A percentile compares a stretch with the other conserved stretches of the same genome.
Conservation (phyloP, 2,888 invertebrate genomes). For the Oscheius sp. region DNA sequence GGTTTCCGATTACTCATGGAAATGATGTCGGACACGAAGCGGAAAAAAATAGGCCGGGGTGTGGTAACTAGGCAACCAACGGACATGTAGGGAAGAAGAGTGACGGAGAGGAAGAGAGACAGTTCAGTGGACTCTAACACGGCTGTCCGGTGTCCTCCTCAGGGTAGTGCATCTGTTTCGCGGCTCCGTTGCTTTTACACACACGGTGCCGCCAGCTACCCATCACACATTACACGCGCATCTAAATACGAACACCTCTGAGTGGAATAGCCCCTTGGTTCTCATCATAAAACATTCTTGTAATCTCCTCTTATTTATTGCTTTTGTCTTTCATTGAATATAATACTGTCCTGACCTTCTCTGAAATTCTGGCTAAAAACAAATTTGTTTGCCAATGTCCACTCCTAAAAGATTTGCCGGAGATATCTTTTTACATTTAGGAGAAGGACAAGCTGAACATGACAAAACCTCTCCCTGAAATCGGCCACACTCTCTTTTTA, state of each 20-base stretch:
- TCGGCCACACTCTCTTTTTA: background rate
- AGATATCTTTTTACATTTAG: constrained; percentile 25
- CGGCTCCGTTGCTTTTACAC: constrained; percentile 36
- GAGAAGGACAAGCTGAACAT: background rate
- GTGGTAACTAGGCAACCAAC: background rate
- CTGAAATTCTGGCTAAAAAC: background rate
- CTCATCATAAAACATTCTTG: too few relatives aligned
- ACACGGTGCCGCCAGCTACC: constrained; percentile 36
- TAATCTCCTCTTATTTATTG: background rate
- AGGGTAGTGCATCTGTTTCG: constrained; percentile 35
- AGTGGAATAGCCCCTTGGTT: background rate
- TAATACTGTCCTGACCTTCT: background rate
- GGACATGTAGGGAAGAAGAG: too few relatives aligned
- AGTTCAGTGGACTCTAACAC: constrained; percentile 1
- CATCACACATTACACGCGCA: constrained; percentile 36
- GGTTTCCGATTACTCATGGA: background rate
- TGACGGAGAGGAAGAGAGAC: too few relatives aligned
- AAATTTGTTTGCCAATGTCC: too few relatives aligned
- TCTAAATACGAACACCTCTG: constrained; percentile 37
- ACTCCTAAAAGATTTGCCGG: constrained; percentile 3
- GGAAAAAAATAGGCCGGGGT: background rate
- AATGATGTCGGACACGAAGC: background rate
- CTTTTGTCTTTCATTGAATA: background rate
- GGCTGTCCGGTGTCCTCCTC: constrained; percentile 30
- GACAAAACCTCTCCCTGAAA: constrained; percentile 3